Evolutionary conservation across 2,797 vertebrate genomes (phyloP), one percentile per base, ranked within the genome.

Genomic region (Numenius phaeopus): DNA sequence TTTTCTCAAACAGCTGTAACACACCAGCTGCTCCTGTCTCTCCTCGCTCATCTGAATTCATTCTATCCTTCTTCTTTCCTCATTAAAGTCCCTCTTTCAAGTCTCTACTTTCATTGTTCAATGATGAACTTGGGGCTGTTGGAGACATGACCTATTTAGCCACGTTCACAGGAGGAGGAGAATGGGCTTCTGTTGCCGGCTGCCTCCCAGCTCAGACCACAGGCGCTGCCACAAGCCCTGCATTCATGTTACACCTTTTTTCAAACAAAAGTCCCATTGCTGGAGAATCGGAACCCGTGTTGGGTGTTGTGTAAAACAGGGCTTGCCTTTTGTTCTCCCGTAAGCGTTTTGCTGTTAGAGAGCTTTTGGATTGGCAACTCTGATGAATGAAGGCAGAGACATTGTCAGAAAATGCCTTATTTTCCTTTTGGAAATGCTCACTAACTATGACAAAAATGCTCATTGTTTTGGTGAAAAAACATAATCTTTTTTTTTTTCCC

Each of bases 391-490:
- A 85, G 86, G 52, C 44, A n/a, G 83, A 55, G 69, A 37, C 42
- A 20, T 57, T 94, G 90, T 94, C 77, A 77, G 78, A n/a, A 93
- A 83, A 24, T 2, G 78, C 73, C 50, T 87, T 62, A 17, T 89
- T 90, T 83, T 62, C 62, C 78, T 80, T 76, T 78, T 82, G 81
- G 73, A 95, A 96, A 46, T 9, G 62, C 72, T 90, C 40, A 3
- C 50, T 29, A 40, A 32, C 49, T 40, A 32, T 21, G 81, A 89
- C 66, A 95, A 79, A 87, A 88, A 87, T 1, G 17, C 20, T 64
- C 89, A 91, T 85, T 85, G 93, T 93, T 76, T 94, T 50, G 75
- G 22, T 57, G 79, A 46, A 82, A 91, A 95, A 69, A 57, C 32
- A n/a, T 40, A 29, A 47, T 50, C 19, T 78, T 11, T 69, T 72